Evolutionary conservation across 1,140 invertebrate genomes (phyloP), one percentile per base, ranked within the genome.

Genomic region (Drosophila elegans): DNA sequence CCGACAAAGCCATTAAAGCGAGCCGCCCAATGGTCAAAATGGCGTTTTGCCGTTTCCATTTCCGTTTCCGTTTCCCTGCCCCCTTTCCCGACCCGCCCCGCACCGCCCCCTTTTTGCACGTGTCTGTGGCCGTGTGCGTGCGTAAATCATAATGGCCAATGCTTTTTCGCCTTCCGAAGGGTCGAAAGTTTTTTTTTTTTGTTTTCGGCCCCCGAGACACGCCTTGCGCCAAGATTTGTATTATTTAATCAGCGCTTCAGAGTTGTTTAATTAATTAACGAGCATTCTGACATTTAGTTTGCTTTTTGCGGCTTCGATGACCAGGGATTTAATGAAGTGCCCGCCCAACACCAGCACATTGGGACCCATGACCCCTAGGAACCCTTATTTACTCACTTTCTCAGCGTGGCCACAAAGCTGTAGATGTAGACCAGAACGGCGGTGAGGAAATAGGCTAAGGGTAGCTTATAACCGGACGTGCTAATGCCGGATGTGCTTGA

Each of bases 361-460:
- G 25, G 16, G 25, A 5, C 21, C 13, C 68, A 53, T 16, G 16
- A 64, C 54, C 9, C 32, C 44, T 38, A 2, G 29, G 7, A 32
- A 27, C 16, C 27, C 25, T 13, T 48, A 48, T 48, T 48, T 34
- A 12, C 95, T 95, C 93, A 99, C 98, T 97, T 98, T 92, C 97
- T 95, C 25, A 99, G 93, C 78, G 98, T 98, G 29, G 97, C 97
- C 55, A 98, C 96, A 93, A 99, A 99, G 92, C 98, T 98, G 93
- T 98, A 98, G 57, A 96, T 96, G 88, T 99, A 99, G 25, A 98
- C 96, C 4, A 95, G 95, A 10, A 99, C 93, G 60, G 96, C 96
- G 1, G 97, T 97, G 11, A 98, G 93, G 91, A 99, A 98, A 92
- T 99, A 99, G 7, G 98, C 98, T 12, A 99, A 93, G 1, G 98